phyloP scores from a whole-genome alignment of 2,113 vertebrate species.

The Rana temporaria region DNA sequence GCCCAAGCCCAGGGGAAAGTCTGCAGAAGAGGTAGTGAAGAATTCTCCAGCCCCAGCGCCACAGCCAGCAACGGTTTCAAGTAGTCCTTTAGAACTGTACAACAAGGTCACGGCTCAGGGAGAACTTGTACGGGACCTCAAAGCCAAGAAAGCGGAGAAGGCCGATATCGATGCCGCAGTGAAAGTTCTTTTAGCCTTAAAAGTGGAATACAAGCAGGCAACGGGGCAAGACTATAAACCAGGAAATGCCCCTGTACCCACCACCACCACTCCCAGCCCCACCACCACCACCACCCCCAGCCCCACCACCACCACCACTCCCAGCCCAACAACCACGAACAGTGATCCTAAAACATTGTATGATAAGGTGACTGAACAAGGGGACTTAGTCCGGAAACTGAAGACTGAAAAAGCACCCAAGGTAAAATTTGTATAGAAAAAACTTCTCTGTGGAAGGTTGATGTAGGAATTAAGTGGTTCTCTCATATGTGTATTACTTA shows the following conservation, averaged over 20 bases:
- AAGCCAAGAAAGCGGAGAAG: slow-evolving; percentile 86
- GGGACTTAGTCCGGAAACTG: slow-evolving; percentile 80
- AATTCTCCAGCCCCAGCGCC: slow-evolving; percentile 50
- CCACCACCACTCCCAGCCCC: too few relatives aligned
- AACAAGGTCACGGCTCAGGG: slow-evolving; percentile 83
- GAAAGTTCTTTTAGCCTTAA: slow-evolving; percentile 85
- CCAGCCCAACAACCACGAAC: not conserved
- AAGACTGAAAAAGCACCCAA: slow-evolving; percentile 79
- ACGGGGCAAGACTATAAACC: slow-evolving; percentile 78
- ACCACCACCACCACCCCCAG: too few relatives aligned
- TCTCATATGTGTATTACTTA: too few relatives aligned
- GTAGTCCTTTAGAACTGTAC: slow-evolving; percentile 70
- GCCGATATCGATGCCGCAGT: slow-evolving; percentile 90
- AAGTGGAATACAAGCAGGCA: slow-evolving; percentile 89
- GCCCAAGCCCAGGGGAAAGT: slow-evolving; percentile 66
- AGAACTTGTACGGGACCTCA: slow-evolving; percentile 86
- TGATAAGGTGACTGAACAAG: slow-evolving; percentile 78
- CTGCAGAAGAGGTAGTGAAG: slow-evolving; percentile 40
- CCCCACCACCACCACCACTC: too few relatives aligned
- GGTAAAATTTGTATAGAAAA: slow-evolving; percentile 62
- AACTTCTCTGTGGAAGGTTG: too few relatives aligned
- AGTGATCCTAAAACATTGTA: slow-evolving; percentile 61
- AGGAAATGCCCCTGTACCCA: slow-evolving; percentile 63
- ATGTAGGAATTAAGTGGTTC: too few relatives aligned
- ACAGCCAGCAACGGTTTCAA: slow-evolving; percentile 42